Evolutionary conservation across 2,888 invertebrate genomes (phyloP), one percentile per base, ranked within the genome.

Genomic region (Drosophila cognata): DNA sequence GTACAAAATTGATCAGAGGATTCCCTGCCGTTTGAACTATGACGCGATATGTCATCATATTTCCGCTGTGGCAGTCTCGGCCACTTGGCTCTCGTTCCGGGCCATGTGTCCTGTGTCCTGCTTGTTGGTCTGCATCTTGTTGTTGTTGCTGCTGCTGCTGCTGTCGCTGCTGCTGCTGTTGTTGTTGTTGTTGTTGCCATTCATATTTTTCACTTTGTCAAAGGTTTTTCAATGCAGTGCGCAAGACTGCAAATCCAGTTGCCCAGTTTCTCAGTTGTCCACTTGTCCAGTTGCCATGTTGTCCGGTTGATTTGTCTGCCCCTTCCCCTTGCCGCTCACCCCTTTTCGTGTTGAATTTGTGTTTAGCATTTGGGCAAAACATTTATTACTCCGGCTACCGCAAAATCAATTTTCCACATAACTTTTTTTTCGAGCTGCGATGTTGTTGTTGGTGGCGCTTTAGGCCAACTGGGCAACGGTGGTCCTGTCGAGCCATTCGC

Each of bases 41-140:
- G 93, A 93, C 90, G 93, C 93, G 92, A 93, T 93, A 92, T 93
- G 93, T 93, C 93, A 93, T 93, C 92, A 92, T 93, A 93, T 93
- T 92, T 93, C 86, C 84, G 81, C 36, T 70, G 63, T 70, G 75
- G 81, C 86, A 78, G 71, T 77, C 67, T 55, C 53, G 67, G 57
- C 58, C 70, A 60, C 65, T 56, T 77, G 51, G 67, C 41, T 25
- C 28, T 46, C 64, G 55, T 56, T 60, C 36, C 53, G 31, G 35
- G 43, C 31, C 29, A 29, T 56, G 31, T 36, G 29, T 33, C 65
- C 64, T 61, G 36, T 57, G 55, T 38, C 36, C 35, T 35, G 55
- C 25, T 16, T 35, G 21, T 18, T 52, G 21, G 52, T n/a, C 33
- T 33, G 16, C 31, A 58, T 59, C 29, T 28, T 57, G 61, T 33